Conservation (phyloP, 2,888 invertebrate genomes). For the Dryadula phaetusa region DNA sequence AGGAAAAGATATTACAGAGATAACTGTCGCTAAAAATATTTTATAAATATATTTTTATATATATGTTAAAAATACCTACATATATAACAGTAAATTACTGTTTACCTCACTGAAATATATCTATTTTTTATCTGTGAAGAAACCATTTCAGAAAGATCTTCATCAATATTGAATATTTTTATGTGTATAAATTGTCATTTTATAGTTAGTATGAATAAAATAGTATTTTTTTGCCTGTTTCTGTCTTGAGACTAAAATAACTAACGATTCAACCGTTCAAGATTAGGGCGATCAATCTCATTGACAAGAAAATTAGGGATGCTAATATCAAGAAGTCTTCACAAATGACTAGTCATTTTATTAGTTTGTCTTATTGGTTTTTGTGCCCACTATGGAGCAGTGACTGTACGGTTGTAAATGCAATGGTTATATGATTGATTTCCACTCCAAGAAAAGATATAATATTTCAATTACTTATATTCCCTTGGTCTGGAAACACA, state of each 20-base stretch:
- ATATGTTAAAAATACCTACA: too few relatives aligned
- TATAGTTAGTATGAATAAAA: neutral
- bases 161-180: neutral
- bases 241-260: neutral
- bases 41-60: too few relatives aligned
- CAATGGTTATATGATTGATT: neutral
- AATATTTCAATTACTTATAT: neutral
- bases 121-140: neutral
- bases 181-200: slow-evolving; percentile 1
- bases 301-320: neutral
- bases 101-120: neutral
- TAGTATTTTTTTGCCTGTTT: neutral
- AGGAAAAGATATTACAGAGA: slow-evolving; percentile 46
- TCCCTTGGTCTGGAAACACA: too few relatives aligned
- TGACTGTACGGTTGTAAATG: neutral
- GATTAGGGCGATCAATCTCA: neutral
- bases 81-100: neutral
- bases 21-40: neutral
- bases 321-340: neutral
- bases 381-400: too few relatives aligned
- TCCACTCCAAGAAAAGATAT: too few relatives aligned
- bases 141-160: too few relatives aligned
- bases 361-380: too few relatives aligned
- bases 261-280: neutral
- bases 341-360: neutral